These are phyloP conservation scores for Lasioglossum albipes DNA, from an alignment of 1,140 invertebrate genomes.

Conservation along the genomic window DNA sequence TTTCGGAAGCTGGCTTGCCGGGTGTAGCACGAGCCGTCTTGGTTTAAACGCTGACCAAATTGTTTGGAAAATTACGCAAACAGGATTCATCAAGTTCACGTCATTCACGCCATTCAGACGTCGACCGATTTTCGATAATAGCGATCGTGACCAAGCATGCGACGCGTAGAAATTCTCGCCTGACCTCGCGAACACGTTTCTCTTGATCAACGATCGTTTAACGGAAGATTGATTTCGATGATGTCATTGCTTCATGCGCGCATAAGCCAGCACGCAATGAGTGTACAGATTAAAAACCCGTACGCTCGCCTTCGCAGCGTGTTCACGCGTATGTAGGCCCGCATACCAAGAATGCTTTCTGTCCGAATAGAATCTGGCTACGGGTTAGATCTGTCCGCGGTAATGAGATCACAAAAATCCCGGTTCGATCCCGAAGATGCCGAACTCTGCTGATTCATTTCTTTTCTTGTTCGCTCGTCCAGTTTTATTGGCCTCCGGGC, in stretches of 20 bases:
- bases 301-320: neutral
- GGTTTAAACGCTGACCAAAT: too few relatives aligned
- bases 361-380: constrained; percentile 29
- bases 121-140: neutral
- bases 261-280: constrained; percentile 29
- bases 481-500: neutral
- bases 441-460: neutral
- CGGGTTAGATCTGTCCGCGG: neutral
- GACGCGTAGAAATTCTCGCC: constrained; percentile 1
- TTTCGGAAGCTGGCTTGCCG: too few relatives aligned
- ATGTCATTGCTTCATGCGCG: constrained; percentile 19
- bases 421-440: neutral
- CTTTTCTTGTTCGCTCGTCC: constrained; percentile 17
- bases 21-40: too few relatives aligned
- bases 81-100: too few relatives aligned
- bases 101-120: too few relatives aligned
- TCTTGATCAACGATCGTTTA: constrained; percentile 11
- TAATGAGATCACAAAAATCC: constrained; percentile 27
- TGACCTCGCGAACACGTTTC: neutral
- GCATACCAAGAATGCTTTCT: constrained; percentile 8
- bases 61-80: too few relatives aligned
- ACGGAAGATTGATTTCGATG: constrained; percentile 33
- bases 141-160: neutral
- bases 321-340: constrained; percentile 11
- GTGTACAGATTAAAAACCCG: constrained; percentile 26